These are phyloP conservation scores for Hylaeus volcanicus DNA, from an alignment of 1,140 invertebrate genomes.

Conservation along the genomic window DNA sequence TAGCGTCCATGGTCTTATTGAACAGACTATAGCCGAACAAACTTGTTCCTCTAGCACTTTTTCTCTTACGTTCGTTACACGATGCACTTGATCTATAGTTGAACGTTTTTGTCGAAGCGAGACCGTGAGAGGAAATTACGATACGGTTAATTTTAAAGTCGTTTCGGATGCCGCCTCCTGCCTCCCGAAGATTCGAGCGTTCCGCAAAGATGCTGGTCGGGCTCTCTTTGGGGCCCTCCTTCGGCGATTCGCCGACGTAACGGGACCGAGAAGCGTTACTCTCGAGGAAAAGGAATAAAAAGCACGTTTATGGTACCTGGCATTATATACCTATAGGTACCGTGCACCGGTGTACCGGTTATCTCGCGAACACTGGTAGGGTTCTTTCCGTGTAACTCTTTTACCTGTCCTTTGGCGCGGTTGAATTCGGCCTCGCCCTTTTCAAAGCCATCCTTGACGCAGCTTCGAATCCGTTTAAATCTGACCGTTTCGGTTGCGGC, in stretches of 20 bases:
- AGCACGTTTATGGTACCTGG: conserved; percentile 59
- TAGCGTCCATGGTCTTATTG: too few species aligned
- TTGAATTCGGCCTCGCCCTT: conserved; percentile 49
- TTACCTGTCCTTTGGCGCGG: conserved; percentile 39
- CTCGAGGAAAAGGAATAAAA: conserved; percentile 61
- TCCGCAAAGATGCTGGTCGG: conserved; percentile 50
- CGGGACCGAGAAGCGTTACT: conserved; percentile 60
- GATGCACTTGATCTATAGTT: too few species aligned
- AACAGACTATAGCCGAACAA: too few species aligned
- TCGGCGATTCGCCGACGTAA: conserved; percentile 60
- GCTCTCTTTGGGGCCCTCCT: conserved; percentile 57
- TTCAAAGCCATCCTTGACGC: conserved; percentile 33
- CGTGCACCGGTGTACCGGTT: conserved; percentile 56
- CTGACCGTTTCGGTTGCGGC: conserved; percentile 14
- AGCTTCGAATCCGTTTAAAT: conserved; percentile 31
- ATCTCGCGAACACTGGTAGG: conserved; percentile 53
- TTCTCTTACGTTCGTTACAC: too few species aligned
- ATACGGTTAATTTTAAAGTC: conserved; percentile 44
- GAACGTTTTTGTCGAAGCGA: background rate
- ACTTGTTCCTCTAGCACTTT: too few species aligned
- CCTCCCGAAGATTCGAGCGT: conserved; percentile 43
- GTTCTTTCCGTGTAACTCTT: conserved; percentile 47
- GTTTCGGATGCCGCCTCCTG: conserved; percentile 22
- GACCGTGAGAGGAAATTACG: conserved; percentile 19
- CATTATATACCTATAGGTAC: conserved; percentile 63